Conservation (phyloP, 2,797 vertebrate species). For the Harpagifer antarcticus region DNA sequence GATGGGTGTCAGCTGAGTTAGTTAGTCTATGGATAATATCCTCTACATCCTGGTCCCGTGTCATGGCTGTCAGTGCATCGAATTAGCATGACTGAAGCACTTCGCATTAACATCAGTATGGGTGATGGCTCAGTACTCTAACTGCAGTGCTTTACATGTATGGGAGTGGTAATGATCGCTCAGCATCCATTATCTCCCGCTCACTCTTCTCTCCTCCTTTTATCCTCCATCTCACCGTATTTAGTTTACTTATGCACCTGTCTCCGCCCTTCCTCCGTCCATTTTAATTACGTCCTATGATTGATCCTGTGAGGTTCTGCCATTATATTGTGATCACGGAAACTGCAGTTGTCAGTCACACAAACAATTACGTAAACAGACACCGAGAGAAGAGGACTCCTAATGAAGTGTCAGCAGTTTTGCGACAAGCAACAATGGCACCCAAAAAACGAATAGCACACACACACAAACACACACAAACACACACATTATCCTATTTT, state of each 20-base stretch:
- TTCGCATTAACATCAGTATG: slow-evolving; percentile 68
- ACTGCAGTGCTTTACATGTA: slow-evolving; percentile 66
- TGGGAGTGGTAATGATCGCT: slow-evolving; percentile 59
- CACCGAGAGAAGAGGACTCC: slow-evolving; percentile 14
- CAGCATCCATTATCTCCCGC: slow-evolving; percentile 43
- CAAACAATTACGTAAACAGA: slow-evolving; percentile 8
- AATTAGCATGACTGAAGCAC: slow-evolving; percentile 72
- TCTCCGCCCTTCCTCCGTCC: slow-evolving; percentile 21
- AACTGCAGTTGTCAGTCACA: slow-evolving; percentile 36
- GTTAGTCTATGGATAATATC: slow-evolving; percentile 66
- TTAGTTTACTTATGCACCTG: slow-evolving; percentile 27
- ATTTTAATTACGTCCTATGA: slow-evolving; percentile 55
- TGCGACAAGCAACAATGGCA: slow-evolving; percentile 50
- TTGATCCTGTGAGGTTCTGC: slow-evolving; percentile 38
- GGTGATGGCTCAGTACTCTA: slow-evolving; percentile 58
- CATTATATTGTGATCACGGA: slow-evolving; percentile 59
- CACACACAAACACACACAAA: slow-evolving; percentile 2
- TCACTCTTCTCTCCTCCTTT: neutral
- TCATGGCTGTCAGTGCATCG: slow-evolving; percentile 67
- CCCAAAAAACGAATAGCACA: slow-evolving; percentile 53
- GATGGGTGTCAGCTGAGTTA: slow-evolving; percentile 47
- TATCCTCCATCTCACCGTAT: slow-evolving; percentile 12
- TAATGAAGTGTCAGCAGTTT: slow-evolving; percentile 74
- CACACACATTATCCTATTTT: slow-evolving; percentile 40
- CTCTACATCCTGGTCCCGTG: slow-evolving; percentile 44